Conservation (phyloP, 2,113 vertebrate genomes). For the Rattus norvegicus region GRCr8 NC_086019.1:100544501-100545000, state of each 20-base stretch:
- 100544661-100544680: background rate
- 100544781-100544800: background rate
- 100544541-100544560: background rate
- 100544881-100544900: background rate
- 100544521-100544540: background rate
- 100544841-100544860: background rate
- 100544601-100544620: background rate
- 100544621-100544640: background rate
- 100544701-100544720: background rate
- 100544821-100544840: background rate
- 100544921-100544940: background rate
- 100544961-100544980: background rate
- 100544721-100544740: background rate
- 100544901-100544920: background rate
- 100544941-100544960: background rate
- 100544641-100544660: background rate
- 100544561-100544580: background rate
- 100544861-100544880: background rate
- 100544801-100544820: background rate
- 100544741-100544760: background rate
- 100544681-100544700: background rate
- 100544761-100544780: no score
- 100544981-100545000: background rate
- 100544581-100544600: background rate
- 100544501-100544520: background rate